A percentile compares a stretch with the other conserved stretches of the same genome.
phyloP scores from a whole-genome alignment of 2,797 vertebrate species.

The Fistularia commersonii region DNA sequence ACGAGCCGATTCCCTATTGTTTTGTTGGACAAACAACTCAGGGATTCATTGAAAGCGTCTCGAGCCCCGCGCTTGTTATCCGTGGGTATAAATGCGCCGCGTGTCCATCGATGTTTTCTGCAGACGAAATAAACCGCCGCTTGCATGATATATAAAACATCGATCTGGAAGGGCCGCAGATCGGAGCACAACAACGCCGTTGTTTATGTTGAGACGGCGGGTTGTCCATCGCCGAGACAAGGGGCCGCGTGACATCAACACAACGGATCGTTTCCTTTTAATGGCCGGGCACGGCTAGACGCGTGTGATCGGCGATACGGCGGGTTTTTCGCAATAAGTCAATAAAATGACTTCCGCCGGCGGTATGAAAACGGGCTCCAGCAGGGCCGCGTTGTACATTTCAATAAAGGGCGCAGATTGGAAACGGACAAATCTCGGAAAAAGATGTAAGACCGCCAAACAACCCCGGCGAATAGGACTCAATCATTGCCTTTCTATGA shows the following conservation, averaged over 20 bases:
- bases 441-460: constrained; percentile 41
- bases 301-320: constrained; percentile 27
- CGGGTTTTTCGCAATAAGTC: constrained; percentile 54
- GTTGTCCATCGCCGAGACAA: constrained; percentile 55
- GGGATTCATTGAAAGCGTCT: constrained; percentile 11
- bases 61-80: constrained; percentile 25
- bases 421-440: constrained; percentile 45
- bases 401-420: constrained; percentile 54
- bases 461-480: constrained; percentile 20
- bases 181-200: constrained; percentile 60
- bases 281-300: constrained; percentile 45
- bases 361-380: constrained; percentile 60
- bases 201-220: constrained; percentile 56
- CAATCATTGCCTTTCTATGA: constrained; percentile 22
- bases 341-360: constrained; percentile 52
- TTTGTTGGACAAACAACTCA: constrained; percentile 10
- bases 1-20: constrained; percentile 12
- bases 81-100: constrained; percentile 37
- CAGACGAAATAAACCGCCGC: constrained; percentile 15
- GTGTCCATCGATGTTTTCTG: constrained; percentile 24
- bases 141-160: constrained; percentile 60
- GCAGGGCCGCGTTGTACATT: constrained; percentile 48
- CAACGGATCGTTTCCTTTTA: constrained; percentile 61
- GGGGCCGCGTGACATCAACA: constrained; percentile 46
- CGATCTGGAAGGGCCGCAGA: constrained; percentile 43